Base-by-base conservation (phyloP, 2,113 vertebrate genomes). In the Misgurnus anguillicaudatus region DNA sequence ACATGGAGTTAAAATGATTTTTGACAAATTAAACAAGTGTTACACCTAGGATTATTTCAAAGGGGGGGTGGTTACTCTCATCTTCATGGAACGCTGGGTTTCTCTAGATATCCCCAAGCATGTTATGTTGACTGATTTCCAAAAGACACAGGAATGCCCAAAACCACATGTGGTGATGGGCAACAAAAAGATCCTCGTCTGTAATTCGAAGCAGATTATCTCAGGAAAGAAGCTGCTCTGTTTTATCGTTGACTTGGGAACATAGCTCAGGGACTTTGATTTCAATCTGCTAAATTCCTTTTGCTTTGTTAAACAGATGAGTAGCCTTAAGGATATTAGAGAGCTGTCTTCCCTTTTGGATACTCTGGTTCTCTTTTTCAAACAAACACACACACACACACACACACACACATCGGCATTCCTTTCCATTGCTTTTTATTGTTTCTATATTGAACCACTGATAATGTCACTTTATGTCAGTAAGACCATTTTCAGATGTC, bases 281-380 rank as follows among this genome's bases (percentile, higher is more conserved):
- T 85, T 80, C 66, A 88, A 86, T 86, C 68, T 68, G 70, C 2
- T 41, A 24, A 41, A 81, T 66, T 83, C 66, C 75, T 82, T 68
- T 67, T 68, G 75, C 81, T 84, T 79, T 80, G 60, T 55, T 55
- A 51, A 42, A 38, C 70, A 78, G 80, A 76, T 60, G 71, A 79
- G 75, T 82, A 62, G 53, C 81, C 78, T 69, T 31, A 83, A 70
- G 38, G 55, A 57, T 80, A 69, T 76, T 51, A 17, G 39, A 75
- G 69, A 66, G 79, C 72, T 62, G 8, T 71, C 45, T 64, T 68
- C 55, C 24, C 6, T 84, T 71, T 61, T 42, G 6, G 48, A 51
- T 45, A 24, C 62, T 72, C 67, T 82, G 5, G 7, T 38, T 36
- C 70, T 76, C 10, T 61, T 69, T 63, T 73, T 63, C 57, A 61